Percentiles rank a stretch among this genome's conserved stretches.
These are phyloP conservation scores for Drosophila kurseongensis DNA, from an alignment of 1,140 invertebrate genomes.

Conservation along the genomic window DNA sequence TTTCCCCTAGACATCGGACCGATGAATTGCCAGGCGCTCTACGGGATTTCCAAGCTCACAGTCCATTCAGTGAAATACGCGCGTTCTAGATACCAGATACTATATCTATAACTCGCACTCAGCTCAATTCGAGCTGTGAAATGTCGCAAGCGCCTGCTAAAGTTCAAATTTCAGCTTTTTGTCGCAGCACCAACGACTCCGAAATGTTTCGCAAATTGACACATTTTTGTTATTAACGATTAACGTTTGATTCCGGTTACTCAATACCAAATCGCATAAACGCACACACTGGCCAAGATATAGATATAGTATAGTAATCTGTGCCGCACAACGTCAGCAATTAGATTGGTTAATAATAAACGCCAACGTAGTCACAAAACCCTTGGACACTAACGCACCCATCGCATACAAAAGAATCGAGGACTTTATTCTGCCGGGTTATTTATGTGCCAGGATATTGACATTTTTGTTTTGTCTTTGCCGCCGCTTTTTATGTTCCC, in stretches of 20 bases:
- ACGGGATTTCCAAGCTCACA: conserved; percentile 55
- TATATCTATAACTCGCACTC: conserved; percentile 20
- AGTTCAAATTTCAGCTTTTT: conserved; percentile 61
- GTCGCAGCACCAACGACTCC: conserved; percentile 22
- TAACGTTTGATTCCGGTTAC: conserved; percentile 63
- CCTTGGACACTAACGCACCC: conserved; percentile 27
- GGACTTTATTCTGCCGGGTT: conserved; percentile 57
- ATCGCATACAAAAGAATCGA: conserved; percentile 35
- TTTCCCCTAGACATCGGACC: conserved; percentile 42
- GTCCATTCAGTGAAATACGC: conserved; percentile 43
- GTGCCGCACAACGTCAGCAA: conserved; percentile 67
- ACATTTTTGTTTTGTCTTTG: conserved; percentile 63
- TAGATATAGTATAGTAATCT: conserved; percentile 43
- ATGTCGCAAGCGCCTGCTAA: conserved; percentile 55
- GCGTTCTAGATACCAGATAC: conserved; percentile 14
- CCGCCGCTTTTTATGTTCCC: conserved; percentile 55
- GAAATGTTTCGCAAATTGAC: conserved; percentile 74
- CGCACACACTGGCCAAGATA: not conserved
- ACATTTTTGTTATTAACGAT: conserved; percentile 56
- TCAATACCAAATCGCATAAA: conserved; percentile 36
- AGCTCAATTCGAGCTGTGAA: conserved; percentile 44
- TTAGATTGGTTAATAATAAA: conserved; percentile 50
- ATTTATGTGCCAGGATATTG: conserved; percentile 78
- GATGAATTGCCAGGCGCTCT: conserved; percentile 43
- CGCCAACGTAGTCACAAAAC: conserved; percentile 25